Evolutionary conservation across 2,888 invertebrate species (phyloP).

Genomic region (Drosophila demipolita): DNA sequence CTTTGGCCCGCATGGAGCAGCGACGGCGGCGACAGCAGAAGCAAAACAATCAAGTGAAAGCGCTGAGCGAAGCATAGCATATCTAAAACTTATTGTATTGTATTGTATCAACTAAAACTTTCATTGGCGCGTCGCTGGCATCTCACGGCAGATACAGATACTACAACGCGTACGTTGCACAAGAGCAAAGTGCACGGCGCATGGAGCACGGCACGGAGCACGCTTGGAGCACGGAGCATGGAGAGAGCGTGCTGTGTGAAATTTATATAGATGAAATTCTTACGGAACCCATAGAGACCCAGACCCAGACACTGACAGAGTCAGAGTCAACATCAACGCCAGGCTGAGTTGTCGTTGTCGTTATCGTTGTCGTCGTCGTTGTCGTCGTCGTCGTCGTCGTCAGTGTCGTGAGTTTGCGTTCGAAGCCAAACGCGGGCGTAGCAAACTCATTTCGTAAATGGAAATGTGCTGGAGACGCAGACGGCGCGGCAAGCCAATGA

Average conservation of each 20-base stretch:
- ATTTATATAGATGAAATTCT: slow-evolving; percentile 56
- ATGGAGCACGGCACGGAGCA: slow-evolving; percentile 39
- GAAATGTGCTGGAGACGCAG: slow-evolving; percentile 64
- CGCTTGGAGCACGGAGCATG: slow-evolving; percentile 27
- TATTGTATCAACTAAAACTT: slow-evolving; percentile 63
- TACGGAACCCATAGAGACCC: slow-evolving; percentile 58
- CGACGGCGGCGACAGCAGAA: slow-evolving; percentile 29
- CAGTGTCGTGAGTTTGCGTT: slow-evolving; percentile 45
- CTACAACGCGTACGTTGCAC: slow-evolving; percentile 53
- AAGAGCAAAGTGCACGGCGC: slow-evolving; percentile 76
- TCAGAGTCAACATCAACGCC: slow-evolving; percentile 56
- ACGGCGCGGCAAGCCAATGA: slow-evolving; percentile 55
- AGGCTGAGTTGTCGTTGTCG: slow-evolving; percentile 43
- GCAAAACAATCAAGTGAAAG: slow-evolving; percentile 76
- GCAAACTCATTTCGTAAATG: slow-evolving; percentile 66
- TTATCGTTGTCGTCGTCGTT: slow-evolving; percentile 39
- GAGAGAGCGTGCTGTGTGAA: slow-evolving; percentile 27
- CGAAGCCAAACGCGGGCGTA: slow-evolving; percentile 54
- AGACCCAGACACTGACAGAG: slow-evolving; percentile 61
- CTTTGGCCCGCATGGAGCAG: slow-evolving; percentile 60
- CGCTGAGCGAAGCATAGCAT: slow-evolving; percentile 49
- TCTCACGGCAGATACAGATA: slow-evolving; percentile 42
- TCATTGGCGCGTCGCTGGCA: slow-evolving; percentile 56
- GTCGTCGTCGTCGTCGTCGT: slow-evolving; percentile 36
- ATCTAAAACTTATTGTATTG: slow-evolving; percentile 52